Base-by-base conservation (phyloP, 1,140 invertebrate species). In the Galendromus occidentalis region DNA sequence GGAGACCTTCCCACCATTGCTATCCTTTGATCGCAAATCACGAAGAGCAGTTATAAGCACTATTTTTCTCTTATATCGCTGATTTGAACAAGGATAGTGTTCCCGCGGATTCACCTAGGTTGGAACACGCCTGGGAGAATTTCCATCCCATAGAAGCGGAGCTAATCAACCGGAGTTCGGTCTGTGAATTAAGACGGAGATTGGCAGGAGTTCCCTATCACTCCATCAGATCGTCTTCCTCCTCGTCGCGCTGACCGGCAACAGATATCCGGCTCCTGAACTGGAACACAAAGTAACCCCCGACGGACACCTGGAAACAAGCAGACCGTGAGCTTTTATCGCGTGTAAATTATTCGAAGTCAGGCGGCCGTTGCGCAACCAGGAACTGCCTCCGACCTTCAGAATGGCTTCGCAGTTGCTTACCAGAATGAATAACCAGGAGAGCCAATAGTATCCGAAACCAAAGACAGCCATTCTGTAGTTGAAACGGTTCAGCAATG, bases 391-490 rank as follows among this genome's bases (percentile, higher is more conserved):
- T 6, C 4, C 4, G 18, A 47, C 25, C 14, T 47, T 47, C 33
- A 39, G 33, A 39, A 39, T 39, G 9, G 9, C 33, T 39, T 39
- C 9, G 45, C 18, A n/a, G n/a, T n/a, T 6, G 25, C 22, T 25
- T 22, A 59, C 51, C 51, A 59, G 25, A 59, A 59, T 59, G 22
- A 59, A 59, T 6, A 59, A 22, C 51, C 51, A 59, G 6, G 51
- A 59, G 9, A 59, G 51, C 51, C 51, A 59, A 25, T 59, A 59
- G 22, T 59, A 59, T 17, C 51, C 51, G 22, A 59, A 59, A 6
- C 51, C 51, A 25, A 59, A 59, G 17, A 22, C 51, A 17, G 51
- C 22, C 51, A 59, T 59, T 9, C 33, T 59, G 22, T 59, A 59
- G 22, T 59, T 25, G 22, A 59, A 59, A 29, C 51, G 51, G 14